Base-by-base conservation (phyloP, 2,888 invertebrate genomes). In the Meganola albula region DNA sequence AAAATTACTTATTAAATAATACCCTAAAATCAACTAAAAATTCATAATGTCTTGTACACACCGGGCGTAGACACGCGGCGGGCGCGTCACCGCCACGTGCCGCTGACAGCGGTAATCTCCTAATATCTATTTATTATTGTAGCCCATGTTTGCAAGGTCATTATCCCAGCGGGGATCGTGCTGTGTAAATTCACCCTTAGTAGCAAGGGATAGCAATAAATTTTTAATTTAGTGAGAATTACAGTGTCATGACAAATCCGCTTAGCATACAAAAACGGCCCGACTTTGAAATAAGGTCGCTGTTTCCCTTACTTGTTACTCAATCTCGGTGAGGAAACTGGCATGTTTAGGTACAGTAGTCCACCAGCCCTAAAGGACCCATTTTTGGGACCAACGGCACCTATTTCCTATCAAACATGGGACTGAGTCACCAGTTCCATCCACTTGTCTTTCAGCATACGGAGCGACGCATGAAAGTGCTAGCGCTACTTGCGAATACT, bases 41-140 rank as follows among this genome's bases (percentile, higher is more conserved):
- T 48, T 48, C 42, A 58, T 61, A 61, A 62, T 49, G 62, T 32
- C 47, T 34, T 35, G 52, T 42, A 44, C 57, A 56, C 57, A 54
- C 55, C 40, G 39, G 35, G 34, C 31, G 37, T 29, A 52, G 49
- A 63, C 59, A 48, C 46, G 24, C 41, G 48, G 30, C 58, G 44
- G 36, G 30, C 43, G 20, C 38, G 49, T 58, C 42, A 53, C 9
- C 46, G 36, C 21, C 50, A 52, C 62, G 58, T 53, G 59, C 48
- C 51, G 30, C 44, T 43, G 49, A 49, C 50, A 44, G 46, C 52
- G 44, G 44, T 74, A 74, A 75, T 74, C 76, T 65, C 43, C 60
- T 75, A 69, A 76, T 71, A 69, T 74, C 72, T 75, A 63, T 74
- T 74, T 69, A 70, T 70, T 71, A 64, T 62, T 63, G 61, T 57